A percentile compares a stretch with the other conserved stretches of the same genome.
These are phyloP conservation scores for Notiomystis cincta DNA, from an alignment of 2,113 vertebrate genomes.

Conservation along the genomic window DNA sequence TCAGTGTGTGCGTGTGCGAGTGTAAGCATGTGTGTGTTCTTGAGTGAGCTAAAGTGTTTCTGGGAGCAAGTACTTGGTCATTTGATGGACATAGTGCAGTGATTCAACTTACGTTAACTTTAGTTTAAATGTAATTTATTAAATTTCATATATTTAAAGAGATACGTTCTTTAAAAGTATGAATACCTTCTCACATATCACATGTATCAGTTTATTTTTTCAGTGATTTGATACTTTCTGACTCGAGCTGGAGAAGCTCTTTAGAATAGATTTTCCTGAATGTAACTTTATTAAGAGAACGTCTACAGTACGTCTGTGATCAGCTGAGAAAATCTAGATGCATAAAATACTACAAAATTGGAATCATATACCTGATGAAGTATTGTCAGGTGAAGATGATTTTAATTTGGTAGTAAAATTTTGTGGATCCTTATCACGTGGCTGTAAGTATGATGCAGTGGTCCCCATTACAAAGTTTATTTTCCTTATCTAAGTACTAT, in stretches of 20 bases:
- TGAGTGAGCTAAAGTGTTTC: slow-evolving; percentile 73
- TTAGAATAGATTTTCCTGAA: slow-evolving; percentile 74
- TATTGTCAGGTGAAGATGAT: background rate
- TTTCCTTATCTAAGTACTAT: slow-evolving; percentile 25
- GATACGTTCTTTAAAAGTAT: slow-evolving; percentile 71
- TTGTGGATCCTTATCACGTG: slow-evolving; percentile 34
- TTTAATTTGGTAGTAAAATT: slow-evolving; percentile 42
- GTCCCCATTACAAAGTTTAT: slow-evolving; percentile 48
- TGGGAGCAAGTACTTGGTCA: slow-evolving; percentile 77
- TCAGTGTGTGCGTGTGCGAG: slow-evolving; percentile 64
- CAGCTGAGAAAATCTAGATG: slow-evolving; percentile 10
- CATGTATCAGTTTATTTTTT: slow-evolving; percentile 74
- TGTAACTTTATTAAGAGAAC: slow-evolving; percentile 65
- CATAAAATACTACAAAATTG: slow-evolving; percentile 14
- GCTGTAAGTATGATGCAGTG: slow-evolving; percentile 57
- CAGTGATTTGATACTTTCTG: slow-evolving; percentile 74
- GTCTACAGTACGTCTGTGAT: slow-evolving; percentile 58
- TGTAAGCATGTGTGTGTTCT: slow-evolving; percentile 73
- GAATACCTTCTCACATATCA: slow-evolving; percentile 74
- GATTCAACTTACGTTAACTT: slow-evolving; percentile 70
- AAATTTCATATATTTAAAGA: slow-evolving; percentile 80
- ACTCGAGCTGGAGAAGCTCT: slow-evolving; percentile 73
- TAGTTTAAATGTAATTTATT: slow-evolving; percentile 82
- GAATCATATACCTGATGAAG: background rate
- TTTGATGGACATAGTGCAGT: slow-evolving; percentile 74